Conservation (phyloP, 2,113 vertebrate species). For the Trinectes maculatus region DNA sequence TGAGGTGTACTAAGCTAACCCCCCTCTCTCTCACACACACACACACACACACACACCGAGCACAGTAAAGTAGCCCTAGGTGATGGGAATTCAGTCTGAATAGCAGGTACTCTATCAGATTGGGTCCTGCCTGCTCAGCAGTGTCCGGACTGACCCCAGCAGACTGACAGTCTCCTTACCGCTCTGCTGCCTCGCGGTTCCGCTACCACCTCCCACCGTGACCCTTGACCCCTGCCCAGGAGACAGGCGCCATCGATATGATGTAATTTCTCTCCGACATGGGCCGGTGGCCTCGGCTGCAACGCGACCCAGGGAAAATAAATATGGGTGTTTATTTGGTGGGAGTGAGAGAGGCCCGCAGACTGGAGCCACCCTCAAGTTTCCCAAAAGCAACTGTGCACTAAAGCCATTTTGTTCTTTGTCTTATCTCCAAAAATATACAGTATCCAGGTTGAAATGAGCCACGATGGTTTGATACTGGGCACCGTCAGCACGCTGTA, state of each 20-base stretch:
- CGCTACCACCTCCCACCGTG: slow-evolving; percentile 55
- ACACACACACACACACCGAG: background rate
- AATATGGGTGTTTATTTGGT: slow-evolving; percentile 66
- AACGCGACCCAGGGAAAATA: slow-evolving; percentile 66
- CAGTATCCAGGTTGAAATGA: slow-evolving; percentile 11
- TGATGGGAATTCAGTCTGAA: slow-evolving; percentile 35
- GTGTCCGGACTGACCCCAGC: slow-evolving; percentile 62
- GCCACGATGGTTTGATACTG: background rate
- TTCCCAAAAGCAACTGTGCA: slow-evolving; percentile 29
- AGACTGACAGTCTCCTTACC: slow-evolving; percentile 67
- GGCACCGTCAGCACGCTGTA: background rate
- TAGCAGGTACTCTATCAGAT: slow-evolving; percentile 24
- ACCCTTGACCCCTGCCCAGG: slow-evolving; percentile 70
- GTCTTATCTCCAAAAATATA: slow-evolving; percentile 21
- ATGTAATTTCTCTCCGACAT: slow-evolving; percentile 61
- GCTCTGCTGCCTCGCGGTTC: slow-evolving; percentile 57
- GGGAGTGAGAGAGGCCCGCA: slow-evolving; percentile 31
- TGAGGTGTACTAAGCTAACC: background rate
- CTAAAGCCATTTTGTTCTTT: slow-evolving; percentile 12
- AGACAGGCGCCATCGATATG: slow-evolving; percentile 66
- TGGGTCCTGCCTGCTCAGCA: slow-evolving; percentile 37
- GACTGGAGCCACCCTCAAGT: background rate
- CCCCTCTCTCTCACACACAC: background rate
- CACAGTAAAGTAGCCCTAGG: slow-evolving; percentile 22
- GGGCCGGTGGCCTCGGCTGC: slow-evolving; percentile 44